Evolutionary conservation across 2,113 vertebrate genomes (phyloP), one percentile per base, ranked within the genome.

Genomic region (Centropristis striata): DNA sequence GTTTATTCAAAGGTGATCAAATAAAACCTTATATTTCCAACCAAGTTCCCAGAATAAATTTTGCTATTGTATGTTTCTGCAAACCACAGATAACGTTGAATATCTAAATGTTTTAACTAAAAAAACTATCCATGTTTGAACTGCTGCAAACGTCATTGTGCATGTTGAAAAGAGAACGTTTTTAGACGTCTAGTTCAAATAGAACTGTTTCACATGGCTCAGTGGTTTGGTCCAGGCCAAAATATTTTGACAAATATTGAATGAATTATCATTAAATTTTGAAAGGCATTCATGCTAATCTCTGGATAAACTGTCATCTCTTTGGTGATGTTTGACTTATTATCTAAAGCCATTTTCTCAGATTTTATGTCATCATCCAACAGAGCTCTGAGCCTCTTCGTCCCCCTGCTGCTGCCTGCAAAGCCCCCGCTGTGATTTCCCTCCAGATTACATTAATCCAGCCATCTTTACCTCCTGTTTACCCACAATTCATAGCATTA

Each of bases 401-500:
- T 27, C 66, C 16, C 42, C 66, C 37, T 39, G 37, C 37, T 21
- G 20, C 44, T 37, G 27, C 32, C 32, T 23, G 32, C 36, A 25
- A 16, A 7, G 8, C n/a, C 14, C 67, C 39, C 18, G 65, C 58
- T 57, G 67, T 63, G 50, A 57, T 5, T 50, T 32, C 28, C 50
- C 28, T 23, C 42, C 44, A 47, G 36, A 73, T 51, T 51, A 80
- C 60, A 57, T n/a, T 23, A 66, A 73, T 73, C 69, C 70, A 61
- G 15, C 27, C 55, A 54, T 49, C 28, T 54, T 60, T 54, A 47
- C 39, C 60, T 18, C 23, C 47, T 28, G 23, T 68, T 81, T 81
- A 74, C 71, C 47, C 55, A 74, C 55, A 81, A 15, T 69, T 54
- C 71, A 54, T 14, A 73, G 20, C 44, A 50, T 64, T 71, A 71